Conservation (phyloP, 2,797 vertebrate species). For the Schizopygopsis pylzovi region DNA sequence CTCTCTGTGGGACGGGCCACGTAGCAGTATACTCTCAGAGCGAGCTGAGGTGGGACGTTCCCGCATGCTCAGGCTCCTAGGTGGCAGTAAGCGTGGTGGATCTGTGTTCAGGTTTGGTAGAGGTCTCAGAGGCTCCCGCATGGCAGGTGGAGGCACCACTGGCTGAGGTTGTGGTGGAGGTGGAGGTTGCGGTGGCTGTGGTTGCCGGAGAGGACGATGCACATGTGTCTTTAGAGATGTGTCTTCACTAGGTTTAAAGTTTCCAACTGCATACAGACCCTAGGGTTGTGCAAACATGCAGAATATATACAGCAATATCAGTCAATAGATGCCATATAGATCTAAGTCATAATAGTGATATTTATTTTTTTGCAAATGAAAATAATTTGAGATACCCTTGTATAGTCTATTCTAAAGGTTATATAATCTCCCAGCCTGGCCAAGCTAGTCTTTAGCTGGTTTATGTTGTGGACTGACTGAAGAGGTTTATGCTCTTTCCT, state of each 20-base stretch:
- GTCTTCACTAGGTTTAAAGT: slow-evolving; percentile 92
- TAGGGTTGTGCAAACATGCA: slow-evolving; percentile 61
- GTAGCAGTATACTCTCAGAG: slow-evolving; percentile 85
- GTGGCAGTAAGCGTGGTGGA: slow-evolving; percentile 84
- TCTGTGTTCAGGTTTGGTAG: slow-evolving; percentile 90
- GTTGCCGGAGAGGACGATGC: slow-evolving; percentile 38
- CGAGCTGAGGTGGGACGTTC: slow-evolving; percentile 84
- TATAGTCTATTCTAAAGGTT: background rate
- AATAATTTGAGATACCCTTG: background rate
- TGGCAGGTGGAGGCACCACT: slow-evolving; percentile 65
- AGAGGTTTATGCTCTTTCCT: background rate
- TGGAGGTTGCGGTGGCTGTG: slow-evolving; percentile 24
- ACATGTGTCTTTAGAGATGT: slow-evolving; percentile 60
- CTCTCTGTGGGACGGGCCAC: slow-evolving; percentile 76
- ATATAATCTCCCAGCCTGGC: background rate
- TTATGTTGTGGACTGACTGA: background rate
- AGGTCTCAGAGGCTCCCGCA: slow-evolving; percentile 82
- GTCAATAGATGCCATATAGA: background rate
- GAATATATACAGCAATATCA: background rate
- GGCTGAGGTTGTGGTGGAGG: slow-evolving; percentile 56
- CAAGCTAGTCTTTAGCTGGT: background rate
- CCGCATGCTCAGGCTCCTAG: slow-evolving; percentile 83
- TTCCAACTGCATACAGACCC: slow-evolving; percentile 96
- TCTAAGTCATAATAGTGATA: background rate
- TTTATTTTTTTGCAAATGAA: background rate